Conservation (phyloP, 2,888 invertebrate genomes). For the Sphaeridia pumilis region DNA sequence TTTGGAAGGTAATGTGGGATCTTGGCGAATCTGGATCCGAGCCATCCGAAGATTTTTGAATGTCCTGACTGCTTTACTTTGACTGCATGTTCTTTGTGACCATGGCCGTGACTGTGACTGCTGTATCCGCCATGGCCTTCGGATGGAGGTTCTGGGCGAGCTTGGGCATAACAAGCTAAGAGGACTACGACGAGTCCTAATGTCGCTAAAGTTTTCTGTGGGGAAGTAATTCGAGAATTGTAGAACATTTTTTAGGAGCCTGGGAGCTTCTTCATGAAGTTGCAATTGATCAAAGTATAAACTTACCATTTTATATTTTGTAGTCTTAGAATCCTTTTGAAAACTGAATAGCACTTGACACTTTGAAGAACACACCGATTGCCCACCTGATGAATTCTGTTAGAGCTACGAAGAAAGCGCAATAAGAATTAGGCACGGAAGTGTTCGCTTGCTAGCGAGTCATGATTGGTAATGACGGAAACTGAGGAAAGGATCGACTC, state of each 20-base stretch:
- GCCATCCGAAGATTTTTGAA: conserved; percentile 30
- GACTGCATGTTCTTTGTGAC: conserved; percentile 1
- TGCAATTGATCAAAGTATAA: background rate
- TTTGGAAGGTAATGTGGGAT: conserved; percentile 23
- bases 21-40: conserved; percentile 29
- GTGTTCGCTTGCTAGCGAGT: too few relatives aligned
- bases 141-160: conserved; percentile 2
- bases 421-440: too few relatives aligned
- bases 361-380: background rate
- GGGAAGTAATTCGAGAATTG: background rate
- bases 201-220: background rate
- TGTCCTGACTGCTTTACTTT: conserved; percentile 16
- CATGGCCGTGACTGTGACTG: background rate
- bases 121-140: background rate
- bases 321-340: background rate
- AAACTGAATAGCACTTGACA: background rate
- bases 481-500: conserved; percentile 13
- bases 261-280: background rate
- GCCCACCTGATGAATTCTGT: too few relatives aligned
- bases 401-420: too few relatives aligned
- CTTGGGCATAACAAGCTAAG: background rate
- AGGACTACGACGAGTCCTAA: background rate
- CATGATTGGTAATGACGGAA: too few relatives aligned
- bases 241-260: background rate
- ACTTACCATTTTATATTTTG: background rate